Base-by-base conservation (phyloP, 2,113 vertebrate species). In the Recurvirostra avosetta region DNA sequence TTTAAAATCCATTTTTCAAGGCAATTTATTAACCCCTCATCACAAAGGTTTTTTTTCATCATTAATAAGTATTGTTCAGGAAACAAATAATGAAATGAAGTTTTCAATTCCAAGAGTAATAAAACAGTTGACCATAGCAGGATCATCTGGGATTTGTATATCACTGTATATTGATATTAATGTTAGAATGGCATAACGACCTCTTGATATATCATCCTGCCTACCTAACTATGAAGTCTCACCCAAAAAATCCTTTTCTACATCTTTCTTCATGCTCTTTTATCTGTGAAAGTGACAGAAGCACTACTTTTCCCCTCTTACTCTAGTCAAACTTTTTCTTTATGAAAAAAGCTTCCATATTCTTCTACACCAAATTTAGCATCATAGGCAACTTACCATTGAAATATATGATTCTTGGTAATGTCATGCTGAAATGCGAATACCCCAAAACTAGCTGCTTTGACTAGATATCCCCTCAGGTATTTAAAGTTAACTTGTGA, bases 401-500 rank as follows among this genome's bases (percentile, higher is more conserved):
- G 6, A 61, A 83, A 95, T 78, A 25, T 66, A 18, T 10, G 45
- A 77, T 81, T 34, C 58, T 59, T 82, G 70, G 11, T 77, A 86
- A 53, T 81, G 16, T 67, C 50, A 71, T 41, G 32, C 36, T 91
- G 68, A 68, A 81, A 18, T 72, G 17, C 2, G 41, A 85, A 73
- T 58, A 92, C 29, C 25, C 55, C 77, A 78, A 56, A 92, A 61
- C 9, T 83, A 29, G 61, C 47, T 96, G 25, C 65, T 92, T 90
- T 93, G 40, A 72, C 52, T 62, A 95, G 29, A 87, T 56, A 70
- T 41, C 20, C 45, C 58, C 63, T 92, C 67, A 90, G 61, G 45
- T 93, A 56, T 77, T 96, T 86, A 70, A 32, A 94, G 80, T 82
- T 90, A 84, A 40, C 58, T 96, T 95, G 41, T 94, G 76, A 86